Percentiles rank a stretch among this genome's conserved stretches.
These are phyloP conservation scores for Deilephila porcellus DNA, from an alignment of 2,888 invertebrate genomes.

Conservation along the genomic window DNA sequence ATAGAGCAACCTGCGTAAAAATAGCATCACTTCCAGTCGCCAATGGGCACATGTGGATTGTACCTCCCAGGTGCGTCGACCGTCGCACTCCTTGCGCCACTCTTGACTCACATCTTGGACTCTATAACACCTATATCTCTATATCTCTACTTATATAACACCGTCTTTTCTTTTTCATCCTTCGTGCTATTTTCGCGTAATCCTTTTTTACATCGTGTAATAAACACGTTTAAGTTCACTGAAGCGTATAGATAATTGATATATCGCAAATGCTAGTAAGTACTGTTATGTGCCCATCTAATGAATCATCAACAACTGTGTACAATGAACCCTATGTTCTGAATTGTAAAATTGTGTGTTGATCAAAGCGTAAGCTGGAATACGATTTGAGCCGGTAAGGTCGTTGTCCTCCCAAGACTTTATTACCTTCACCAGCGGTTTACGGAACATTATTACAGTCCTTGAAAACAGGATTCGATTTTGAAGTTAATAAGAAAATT, in stretches of 20 bases:
- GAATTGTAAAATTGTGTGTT: constrained; percentile 75
- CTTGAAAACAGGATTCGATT: constrained; percentile 76
- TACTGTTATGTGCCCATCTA: constrained; percentile 65
- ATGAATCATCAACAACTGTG: constrained; percentile 65
- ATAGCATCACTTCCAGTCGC: constrained; percentile 81
- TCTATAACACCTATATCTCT: too few relatives aligned
- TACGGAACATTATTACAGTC: constrained; percentile 74
- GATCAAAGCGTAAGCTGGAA: constrained; percentile 70
- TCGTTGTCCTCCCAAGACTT: constrained; percentile 78
- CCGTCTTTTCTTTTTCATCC: constrained; percentile 36
- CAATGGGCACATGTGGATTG: constrained; percentile 71
- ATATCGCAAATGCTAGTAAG: constrained; percentile 53
- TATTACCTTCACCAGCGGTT: constrained; percentile 78
- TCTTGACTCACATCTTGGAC: constrained; percentile 37
- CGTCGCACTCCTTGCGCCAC: constrained; percentile 67
- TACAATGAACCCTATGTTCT: constrained; percentile 68
- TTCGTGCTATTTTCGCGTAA: constrained; percentile 29
- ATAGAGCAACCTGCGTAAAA: constrained; percentile 82
- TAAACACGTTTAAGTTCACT: constrained; percentile 33
- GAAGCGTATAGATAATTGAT: constrained; percentile 41
- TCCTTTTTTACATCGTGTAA: constrained; percentile 32
- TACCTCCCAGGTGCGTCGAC: constrained; percentile 81
- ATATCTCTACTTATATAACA: constrained; percentile 38
- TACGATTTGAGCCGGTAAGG: constrained; percentile 77
- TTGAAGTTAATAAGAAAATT: constrained; percentile 34